A percentile compares a stretch with the other conserved stretches of the same genome.
Conservation (phyloP, 2,113 vertebrate species). For the Psephotus haematonotus region DNA sequence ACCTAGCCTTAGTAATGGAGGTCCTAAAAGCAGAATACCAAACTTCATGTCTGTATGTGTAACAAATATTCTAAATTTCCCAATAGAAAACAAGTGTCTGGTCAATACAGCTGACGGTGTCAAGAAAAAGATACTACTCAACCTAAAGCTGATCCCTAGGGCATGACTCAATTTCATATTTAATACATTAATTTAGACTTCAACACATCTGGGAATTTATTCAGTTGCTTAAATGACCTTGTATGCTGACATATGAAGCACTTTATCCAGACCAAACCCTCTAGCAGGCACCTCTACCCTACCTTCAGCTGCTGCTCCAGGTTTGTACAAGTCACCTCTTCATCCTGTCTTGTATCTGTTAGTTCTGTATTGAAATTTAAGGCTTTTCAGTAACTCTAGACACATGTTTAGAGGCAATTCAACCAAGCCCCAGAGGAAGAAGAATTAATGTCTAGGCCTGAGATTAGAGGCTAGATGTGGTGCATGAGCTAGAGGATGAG, state of each 20-base stretch:
- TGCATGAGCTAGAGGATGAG: background rate
- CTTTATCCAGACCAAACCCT: background rate
- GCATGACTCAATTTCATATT: fast-evolving
- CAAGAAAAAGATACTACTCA: background rate
- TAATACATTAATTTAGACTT: background rate
- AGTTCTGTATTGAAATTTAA: background rate
- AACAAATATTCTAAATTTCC: background rate
- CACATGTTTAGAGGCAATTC: background rate
- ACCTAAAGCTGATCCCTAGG: background rate
- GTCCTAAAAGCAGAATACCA: background rate
- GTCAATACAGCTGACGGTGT: background rate
- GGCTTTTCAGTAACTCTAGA: background rate
- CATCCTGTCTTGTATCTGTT: background rate
- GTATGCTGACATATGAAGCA: background rate
- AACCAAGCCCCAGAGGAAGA: fast-evolving
- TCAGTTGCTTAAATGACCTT: background rate
- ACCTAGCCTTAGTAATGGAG: background rate
- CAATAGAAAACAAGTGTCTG: fast-evolving
- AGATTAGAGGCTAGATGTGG: background rate
- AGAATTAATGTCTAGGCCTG: background rate
- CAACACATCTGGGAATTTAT: background rate
- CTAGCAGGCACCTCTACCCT: background rate
- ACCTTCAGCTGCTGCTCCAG: background rate
- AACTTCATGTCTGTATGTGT: background rate
- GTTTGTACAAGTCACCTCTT: background rate